Evolutionary conservation across 2,797 vertebrate genomes (phyloP).

Genomic region (Liasis olivaceus): DNA sequence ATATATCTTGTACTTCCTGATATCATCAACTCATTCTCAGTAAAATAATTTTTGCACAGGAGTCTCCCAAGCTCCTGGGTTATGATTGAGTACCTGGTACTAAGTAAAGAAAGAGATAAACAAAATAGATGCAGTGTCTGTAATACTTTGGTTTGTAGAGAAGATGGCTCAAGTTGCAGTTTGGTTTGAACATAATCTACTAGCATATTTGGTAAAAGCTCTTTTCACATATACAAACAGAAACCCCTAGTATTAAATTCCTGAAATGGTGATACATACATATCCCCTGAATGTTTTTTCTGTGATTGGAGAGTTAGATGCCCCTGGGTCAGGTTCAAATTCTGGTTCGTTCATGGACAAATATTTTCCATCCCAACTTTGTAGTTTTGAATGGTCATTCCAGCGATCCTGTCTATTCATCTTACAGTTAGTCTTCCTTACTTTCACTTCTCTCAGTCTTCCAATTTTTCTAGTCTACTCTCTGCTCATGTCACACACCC

Average conservation of each 20-base stretch:
- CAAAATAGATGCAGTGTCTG: not conserved
- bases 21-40: not conserved
- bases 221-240: not conserved
- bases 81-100: not conserved
- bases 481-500: not conserved
- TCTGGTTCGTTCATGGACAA: not conserved
- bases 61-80: not conserved
- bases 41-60: not conserved
- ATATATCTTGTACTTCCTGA: not conserved
- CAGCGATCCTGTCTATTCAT: not conserved
- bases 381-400: not conserved
- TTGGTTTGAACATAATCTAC: not conserved
- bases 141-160: not conserved
- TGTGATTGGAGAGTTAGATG: not conserved
- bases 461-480: not conserved
- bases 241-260: not conserved
- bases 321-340: not conserved
- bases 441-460: not conserved
- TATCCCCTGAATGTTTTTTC: not conserved
- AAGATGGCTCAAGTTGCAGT: not conserved
- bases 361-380: not conserved
- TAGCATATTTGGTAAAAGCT: not conserved
- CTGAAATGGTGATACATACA: not conserved
- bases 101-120: not conserved
- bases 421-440: not conserved